phyloP scores from a whole-genome alignment of 2,113 vertebrate genomes.

The Natator depressus region DNA sequence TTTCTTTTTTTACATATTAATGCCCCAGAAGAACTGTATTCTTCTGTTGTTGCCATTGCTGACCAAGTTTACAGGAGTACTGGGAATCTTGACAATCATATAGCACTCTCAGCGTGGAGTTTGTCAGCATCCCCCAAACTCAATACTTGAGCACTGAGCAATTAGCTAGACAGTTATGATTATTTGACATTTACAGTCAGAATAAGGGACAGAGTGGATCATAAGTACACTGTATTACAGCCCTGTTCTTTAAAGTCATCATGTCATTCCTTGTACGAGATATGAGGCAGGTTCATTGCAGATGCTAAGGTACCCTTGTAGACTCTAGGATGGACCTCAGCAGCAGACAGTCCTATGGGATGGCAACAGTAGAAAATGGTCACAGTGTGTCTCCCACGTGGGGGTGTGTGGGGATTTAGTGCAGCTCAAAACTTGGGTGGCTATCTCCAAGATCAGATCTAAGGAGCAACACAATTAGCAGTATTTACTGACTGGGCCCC shows the following conservation, averaged over 20 bases:
- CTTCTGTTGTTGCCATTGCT: not conserved
- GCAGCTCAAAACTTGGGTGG: not conserved
- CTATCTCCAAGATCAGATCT: not conserved
- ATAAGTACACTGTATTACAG: not conserved
- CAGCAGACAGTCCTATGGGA: not conserved
- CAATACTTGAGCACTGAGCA: not conserved
- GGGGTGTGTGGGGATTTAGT: not conserved
- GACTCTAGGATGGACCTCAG: not conserved
- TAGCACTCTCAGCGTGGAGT: not conserved
- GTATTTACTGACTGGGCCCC: not conserved
- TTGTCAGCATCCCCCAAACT: not conserved
- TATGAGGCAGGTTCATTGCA: not conserved
- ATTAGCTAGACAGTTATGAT: constrained; percentile 20
- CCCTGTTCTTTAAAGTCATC: not conserved
- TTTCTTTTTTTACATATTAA: not conserved
- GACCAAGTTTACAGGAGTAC: not conserved
- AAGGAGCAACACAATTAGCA: not conserved
- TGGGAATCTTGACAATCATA: not conserved
- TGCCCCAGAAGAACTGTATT: not conserved
- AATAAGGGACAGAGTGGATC: not conserved
- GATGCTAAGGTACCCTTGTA: not conserved
- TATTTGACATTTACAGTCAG: not conserved
- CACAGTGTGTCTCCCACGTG: accelerated
- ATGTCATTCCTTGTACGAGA: not conserved
- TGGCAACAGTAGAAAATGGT: not conserved